Evolutionary conservation across 1,140 invertebrate species (phyloP), one percentile per base, ranked within the genome.

Genomic region (Hyphantria cunea): DNA sequence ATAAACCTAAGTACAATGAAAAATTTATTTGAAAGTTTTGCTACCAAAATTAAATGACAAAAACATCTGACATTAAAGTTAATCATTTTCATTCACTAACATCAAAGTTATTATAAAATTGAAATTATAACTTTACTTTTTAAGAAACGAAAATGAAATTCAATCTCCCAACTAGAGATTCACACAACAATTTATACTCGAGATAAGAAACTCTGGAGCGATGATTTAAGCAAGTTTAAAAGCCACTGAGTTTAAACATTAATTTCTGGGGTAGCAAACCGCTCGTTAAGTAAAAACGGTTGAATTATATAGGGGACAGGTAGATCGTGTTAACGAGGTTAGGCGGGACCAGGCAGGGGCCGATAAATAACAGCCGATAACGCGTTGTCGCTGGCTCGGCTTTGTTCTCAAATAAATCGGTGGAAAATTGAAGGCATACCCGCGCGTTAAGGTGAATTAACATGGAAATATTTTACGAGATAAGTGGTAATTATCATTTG

Each of bases 261-360:
- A 74, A 74, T 74, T 70, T 65, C 64, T 41, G 34, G 48, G n/a
- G 44, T 17, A 60, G 59, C 64, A 62, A 66, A 60, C 54, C 58
- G 67, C 53, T 74, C 71, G 71, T 74, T 74, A 74, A 73, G 70
- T 66, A 62, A 69, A 72, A 69, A 58, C 67, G 56, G 58, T 64
- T 73, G 67, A 73, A 64, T 73, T 73, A 73, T 73, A 64, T 64
- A 47, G 56, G n/a, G 67, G 64, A 71, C 67, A 73, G 71, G 71
- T 73, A 70, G 66, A 73, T 63, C 70, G 70, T 51, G 71, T 73
- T 73, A 73, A 73, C 71, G 71, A 73, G 71, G 56, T 60, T 63
- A 64, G 63, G 54, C 44, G 42, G 53, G 59, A 42, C 60, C 37
- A 10, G 37, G 37, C n/a, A 7, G 60, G 51, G 41, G n/a, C 66